phyloP scores from a whole-genome alignment of 2,113 vertebrate genomes.

The Meriones unguiculatus region DNA sequence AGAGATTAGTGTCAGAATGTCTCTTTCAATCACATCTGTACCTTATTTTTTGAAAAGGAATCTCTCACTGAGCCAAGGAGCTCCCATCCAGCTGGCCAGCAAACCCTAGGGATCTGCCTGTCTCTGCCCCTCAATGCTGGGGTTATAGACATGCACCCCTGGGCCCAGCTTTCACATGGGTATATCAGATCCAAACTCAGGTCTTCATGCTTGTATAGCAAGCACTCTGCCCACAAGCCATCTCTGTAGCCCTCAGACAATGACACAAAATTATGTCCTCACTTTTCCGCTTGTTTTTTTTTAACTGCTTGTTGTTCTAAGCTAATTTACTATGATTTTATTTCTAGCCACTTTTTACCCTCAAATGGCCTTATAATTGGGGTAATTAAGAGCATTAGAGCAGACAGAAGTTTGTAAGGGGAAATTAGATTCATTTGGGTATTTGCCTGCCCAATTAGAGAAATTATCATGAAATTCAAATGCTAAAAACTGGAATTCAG shows the following conservation, averaged over 20 bases:
- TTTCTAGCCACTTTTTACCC: slow-evolving; percentile 45
- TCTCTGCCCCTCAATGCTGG: background rate
- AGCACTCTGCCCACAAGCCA: background rate
- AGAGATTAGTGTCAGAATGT: background rate
- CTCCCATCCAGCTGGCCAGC: background rate
- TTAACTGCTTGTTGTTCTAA: background rate
- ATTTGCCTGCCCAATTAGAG: slow-evolving; percentile 4
- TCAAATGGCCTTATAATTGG: slow-evolving; percentile 57
- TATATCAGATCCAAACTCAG: background rate
- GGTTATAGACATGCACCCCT: background rate
- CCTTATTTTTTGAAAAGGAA: background rate
- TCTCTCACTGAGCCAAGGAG: background rate
- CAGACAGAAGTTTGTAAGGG: slow-evolving; percentile 30
- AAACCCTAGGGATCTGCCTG: background rate
- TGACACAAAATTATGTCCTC: background rate
- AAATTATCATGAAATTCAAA: slow-evolving; percentile 58
- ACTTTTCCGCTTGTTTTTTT: background rate
- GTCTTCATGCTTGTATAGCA: background rate
- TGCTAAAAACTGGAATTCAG: background rate
- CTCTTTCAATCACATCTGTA: background rate
- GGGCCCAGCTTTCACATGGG: too few relatives aligned
- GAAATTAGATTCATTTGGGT: slow-evolving; percentile 51
- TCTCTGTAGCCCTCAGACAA: background rate
- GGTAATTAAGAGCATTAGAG: slow-evolving; percentile 46
- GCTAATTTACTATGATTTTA: slow-evolving; percentile 55